phyloP scores from a whole-genome alignment of 2,113 vertebrate species.

The Gymnarchus niloticus region DNA sequence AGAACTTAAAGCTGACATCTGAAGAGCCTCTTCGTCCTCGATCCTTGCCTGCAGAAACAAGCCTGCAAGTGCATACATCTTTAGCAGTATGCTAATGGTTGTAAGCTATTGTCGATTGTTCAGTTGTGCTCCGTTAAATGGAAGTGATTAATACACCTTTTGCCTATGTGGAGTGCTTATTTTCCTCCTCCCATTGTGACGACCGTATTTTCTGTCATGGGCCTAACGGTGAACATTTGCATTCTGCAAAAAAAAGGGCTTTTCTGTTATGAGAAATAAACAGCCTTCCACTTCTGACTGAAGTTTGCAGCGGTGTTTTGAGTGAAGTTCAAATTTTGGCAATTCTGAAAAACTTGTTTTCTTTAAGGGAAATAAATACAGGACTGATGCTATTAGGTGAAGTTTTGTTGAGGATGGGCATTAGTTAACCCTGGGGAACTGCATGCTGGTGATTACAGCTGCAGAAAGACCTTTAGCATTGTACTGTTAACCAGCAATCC shows the following conservation, averaged over 20 bases:
- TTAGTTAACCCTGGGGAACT: background rate
- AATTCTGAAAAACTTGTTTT: no score
- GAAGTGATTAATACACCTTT: slow-evolving; percentile 4
- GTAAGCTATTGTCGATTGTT: background rate
- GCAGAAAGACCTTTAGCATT: background rate
- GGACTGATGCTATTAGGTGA: background rate
- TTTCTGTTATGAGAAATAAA: slow-evolving; percentile 1
- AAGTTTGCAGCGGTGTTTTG: background rate
- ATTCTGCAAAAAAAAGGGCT: slow-evolving; percentile 10
- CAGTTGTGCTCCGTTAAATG: background rate
- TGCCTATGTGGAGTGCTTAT: background rate
- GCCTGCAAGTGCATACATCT: background rate
- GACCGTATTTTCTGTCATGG: background rate
- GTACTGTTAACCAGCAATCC: background rate
- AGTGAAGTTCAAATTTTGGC: no score
- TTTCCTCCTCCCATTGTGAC: background rate
- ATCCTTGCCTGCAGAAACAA: background rate
- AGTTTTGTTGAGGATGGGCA: background rate
- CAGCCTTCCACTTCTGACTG: background rate
- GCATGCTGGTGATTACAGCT: background rate
- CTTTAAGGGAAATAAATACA: no score
- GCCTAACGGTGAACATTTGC: background rate
- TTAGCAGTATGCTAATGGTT: background rate
- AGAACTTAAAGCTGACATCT: background rate
- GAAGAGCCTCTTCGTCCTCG: background rate